Percentiles rank a stretch among this genome's conserved stretches.
phyloP scores from a whole-genome alignment of 1,140 invertebrate species.

The Reticulitermes speratus region DNA sequence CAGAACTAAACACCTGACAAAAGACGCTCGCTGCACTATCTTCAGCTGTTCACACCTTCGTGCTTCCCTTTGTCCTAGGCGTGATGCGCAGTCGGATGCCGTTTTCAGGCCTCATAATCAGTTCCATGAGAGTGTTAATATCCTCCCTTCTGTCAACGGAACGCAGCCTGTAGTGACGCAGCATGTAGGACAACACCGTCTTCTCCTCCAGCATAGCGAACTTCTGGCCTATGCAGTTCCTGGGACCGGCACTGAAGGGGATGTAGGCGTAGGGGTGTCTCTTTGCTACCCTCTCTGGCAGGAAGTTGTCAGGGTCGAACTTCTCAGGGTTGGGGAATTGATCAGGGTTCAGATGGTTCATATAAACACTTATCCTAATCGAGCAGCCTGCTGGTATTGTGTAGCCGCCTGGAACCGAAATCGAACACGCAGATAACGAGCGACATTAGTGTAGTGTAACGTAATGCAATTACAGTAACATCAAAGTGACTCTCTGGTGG shows the following conservation, averaged over 20 bases:
- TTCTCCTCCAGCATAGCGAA: slow-evolving; percentile 64
- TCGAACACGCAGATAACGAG: background rate
- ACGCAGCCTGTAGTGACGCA: slow-evolving; percentile 48
- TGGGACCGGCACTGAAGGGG: slow-evolving; percentile 71
- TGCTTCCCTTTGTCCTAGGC: background rate
- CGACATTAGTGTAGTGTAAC: no score
- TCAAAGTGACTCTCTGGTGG: no score
- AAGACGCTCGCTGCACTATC: no score
- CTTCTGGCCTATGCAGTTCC: slow-evolving; percentile 68
- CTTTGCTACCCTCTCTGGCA: slow-evolving; percentile 51
- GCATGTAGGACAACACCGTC: slow-evolving; percentile 46
- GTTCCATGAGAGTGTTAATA: slow-evolving; percentile 40
- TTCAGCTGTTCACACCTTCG: no score
- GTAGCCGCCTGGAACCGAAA: slow-evolving; percentile 38
- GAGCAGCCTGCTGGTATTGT: slow-evolving; percentile 46
- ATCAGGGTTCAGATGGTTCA: slow-evolving; percentile 65
- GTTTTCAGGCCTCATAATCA: slow-evolving; percentile 42
- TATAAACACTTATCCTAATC: slow-evolving; percentile 52
- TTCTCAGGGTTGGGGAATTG: slow-evolving; percentile 70
- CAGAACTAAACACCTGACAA: no score
- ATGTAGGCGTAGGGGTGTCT: slow-evolving; percentile 61
- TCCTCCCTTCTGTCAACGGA: slow-evolving; percentile 40
- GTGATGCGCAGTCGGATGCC: slow-evolving; percentile 34
- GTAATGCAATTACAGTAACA: no score
- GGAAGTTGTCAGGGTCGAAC: slow-evolving; percentile 77